Conservation (phyloP, 2,888 invertebrate genomes). For the Ennomos fuscantarius region DNA sequence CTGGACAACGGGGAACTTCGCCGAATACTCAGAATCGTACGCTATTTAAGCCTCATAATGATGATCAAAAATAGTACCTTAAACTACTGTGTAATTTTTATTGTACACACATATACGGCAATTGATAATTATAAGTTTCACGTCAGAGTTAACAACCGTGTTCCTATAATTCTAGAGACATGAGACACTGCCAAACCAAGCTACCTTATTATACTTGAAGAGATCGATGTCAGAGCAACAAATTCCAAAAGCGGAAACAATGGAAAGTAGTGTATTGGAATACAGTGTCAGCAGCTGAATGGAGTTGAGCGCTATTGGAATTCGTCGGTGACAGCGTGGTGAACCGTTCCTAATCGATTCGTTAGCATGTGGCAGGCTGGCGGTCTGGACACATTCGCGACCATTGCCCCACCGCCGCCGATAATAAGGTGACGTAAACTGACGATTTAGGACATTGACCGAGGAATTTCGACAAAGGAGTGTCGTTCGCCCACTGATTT, state of each 20-base stretch:
- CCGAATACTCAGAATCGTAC: conserved; percentile 45
- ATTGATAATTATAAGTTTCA: conserved; percentile 26
- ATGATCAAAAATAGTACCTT: conserved; percentile 27
- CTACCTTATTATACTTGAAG: conserved; percentile 13
- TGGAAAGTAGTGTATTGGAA: conserved; percentile 39
- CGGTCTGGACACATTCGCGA: conserved; percentile 60
- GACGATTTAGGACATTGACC: conserved; percentile 69
- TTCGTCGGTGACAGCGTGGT: conserved; percentile 44
- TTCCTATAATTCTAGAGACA: conserved; percentile 26
- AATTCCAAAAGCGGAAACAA: conserved; percentile 36
- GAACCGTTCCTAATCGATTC: conserved; percentile 70
- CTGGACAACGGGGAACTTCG: conserved; percentile 35
- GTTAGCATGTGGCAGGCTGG: conserved; percentile 57
- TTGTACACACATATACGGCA: conserved; percentile 23
- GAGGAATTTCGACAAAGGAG: conserved; percentile 57
- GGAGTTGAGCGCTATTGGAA: conserved; percentile 54
- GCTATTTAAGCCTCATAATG: conserved; percentile 46
- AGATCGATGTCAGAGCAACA: conserved; percentile 30
- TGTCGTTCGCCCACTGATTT: conserved; percentile 47
- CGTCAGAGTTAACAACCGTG: conserved; percentile 25
- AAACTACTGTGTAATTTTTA: conserved; percentile 31
- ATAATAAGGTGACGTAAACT: conserved; percentile 67
- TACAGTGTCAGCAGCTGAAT: conserved; percentile 46
- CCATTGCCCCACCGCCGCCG: conserved; percentile 44
- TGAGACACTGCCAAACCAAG: conserved; percentile 7